Conservation (phyloP, 2,113 vertebrate species). For the Pteronura brasiliensis region DNA sequence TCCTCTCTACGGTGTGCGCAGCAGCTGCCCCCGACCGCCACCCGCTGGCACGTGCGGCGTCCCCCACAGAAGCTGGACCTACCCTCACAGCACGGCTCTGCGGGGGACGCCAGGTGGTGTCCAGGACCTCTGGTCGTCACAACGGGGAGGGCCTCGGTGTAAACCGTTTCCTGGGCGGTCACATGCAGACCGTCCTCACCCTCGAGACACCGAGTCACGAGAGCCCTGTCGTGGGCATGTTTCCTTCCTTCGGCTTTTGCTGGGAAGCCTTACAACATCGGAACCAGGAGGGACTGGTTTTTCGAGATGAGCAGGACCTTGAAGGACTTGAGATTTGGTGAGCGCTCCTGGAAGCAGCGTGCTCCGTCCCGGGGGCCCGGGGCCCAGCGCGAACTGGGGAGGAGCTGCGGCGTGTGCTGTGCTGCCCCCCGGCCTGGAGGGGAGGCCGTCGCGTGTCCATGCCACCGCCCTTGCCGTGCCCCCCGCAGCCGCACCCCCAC, state of each 20-base stretch:
- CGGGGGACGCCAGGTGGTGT: too few relatives aligned
- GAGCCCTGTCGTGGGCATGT: too few relatives aligned
- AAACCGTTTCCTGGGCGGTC: not conserved
- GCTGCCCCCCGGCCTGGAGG: too few relatives aligned
- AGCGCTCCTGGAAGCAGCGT: not conserved
- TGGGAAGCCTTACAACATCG: too few relatives aligned
- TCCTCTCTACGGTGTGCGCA: not conserved
- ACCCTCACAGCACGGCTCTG: not conserved
- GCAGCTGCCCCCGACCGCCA: not conserved
- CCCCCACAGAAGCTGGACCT: not conserved
- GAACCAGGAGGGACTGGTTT: not conserved
- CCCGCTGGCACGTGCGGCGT: rapidly evolving
- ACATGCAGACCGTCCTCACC: rapidly evolving
- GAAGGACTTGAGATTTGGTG: not conserved
- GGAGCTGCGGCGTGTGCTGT: rapidly evolving
- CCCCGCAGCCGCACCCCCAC: rapidly evolving
- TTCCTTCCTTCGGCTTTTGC: not conserved
- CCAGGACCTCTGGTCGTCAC: not conserved
- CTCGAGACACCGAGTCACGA: not conserved
- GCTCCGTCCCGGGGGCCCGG: not conserved
- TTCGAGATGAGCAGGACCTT: not conserved
- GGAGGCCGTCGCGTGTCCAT: rapidly evolving
- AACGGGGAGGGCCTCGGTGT: not conserved
- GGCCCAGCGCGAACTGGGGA: not conserved
- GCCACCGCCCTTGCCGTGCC: not conserved